These are phyloP conservation scores for Egretta garzetta DNA, from an alignment of 2,113 vertebrate genomes.

Conservation along the genomic window DNA sequence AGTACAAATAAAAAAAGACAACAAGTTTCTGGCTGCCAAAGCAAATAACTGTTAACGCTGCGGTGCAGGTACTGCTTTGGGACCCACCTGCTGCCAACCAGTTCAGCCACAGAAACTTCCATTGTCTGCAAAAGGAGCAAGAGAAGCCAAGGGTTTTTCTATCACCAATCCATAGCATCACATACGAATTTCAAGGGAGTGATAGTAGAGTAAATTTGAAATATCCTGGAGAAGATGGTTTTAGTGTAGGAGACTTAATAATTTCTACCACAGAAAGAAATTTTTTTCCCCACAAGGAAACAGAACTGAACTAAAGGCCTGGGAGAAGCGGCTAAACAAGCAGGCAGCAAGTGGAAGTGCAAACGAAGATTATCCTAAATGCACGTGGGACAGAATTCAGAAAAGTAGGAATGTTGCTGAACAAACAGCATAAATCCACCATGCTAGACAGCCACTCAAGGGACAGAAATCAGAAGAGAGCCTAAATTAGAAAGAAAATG, in stretches of 20 bases:
- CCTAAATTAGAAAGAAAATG: neutral
- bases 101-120: neutral
- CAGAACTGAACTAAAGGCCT: neutral
- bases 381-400: neutral
- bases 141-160: neutral
- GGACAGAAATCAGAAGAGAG: neutral
- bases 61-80: neutral
- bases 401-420: neutral
- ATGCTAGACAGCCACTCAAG: neutral
- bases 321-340: slow-evolving; percentile 3
- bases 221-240: neutral
- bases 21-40: neutral
- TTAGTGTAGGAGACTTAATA: neutral
- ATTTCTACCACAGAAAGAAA: neutral
- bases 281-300: neutral
- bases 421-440: slow-evolving; percentile 43
- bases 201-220: neutral
- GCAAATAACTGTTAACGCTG: neutral
- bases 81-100: neutral
- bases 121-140: neutral
- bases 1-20: neutral
- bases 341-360: neutral
- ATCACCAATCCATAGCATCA: neutral
- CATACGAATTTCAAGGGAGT: neutral
- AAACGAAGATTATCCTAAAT: slow-evolving; percentile 36